Evolutionary conservation across 1,140 invertebrate species (phyloP), one percentile per base, ranked within the genome.

Genomic region (Brachionus manjavacas): DNA sequence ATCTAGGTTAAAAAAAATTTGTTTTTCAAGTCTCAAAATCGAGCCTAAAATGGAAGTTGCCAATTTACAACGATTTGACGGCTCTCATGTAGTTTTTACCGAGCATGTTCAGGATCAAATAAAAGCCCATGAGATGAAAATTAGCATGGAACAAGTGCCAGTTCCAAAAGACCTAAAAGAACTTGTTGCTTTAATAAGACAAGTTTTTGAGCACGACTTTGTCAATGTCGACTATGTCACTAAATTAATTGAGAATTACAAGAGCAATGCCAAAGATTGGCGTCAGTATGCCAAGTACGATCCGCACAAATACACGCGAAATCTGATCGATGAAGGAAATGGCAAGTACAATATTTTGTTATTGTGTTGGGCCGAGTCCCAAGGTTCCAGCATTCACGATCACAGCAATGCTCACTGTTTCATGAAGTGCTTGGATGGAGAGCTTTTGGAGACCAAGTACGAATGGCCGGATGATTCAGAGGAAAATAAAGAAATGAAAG

Each of bases 271-370:
- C 0, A 91, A 91, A 8, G 96, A 99, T 68, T 99, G 96, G 96
- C 94, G 92, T 87, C 95, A 95, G 88, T 99, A 92, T 87, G 96
- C 96, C 12, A 97, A 97, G 88, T 98, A 95, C 88, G 96, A 98
- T 89, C 92, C 94, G 87, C 94, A 94, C 88, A 94, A 94, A 95
- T 96, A 98, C 87, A 98, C 96, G 0, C 90, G 96, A 25, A 98
- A 98, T 90, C 90, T 98, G 80, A 95, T 98, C 2, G 95, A 97
- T 87, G 92, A 92, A 85, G 96, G 96, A 9, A 99, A 99, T 89
- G 97, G 95, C 1, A 96, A 95, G 88, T 99, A 97, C 89, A 99
- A 99, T 90, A 91, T 99, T 85, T 96, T 99, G 93, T 91, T 98
- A 23, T 88, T 99, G 0, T 98, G 96, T 89, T 99, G 97, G 97